A percentile compares a stretch with the other conserved stretches of the same genome.
phyloP scores from a whole-genome alignment of 2,888 invertebrate genomes.

The Rhorus exstirpatorius region DNA sequence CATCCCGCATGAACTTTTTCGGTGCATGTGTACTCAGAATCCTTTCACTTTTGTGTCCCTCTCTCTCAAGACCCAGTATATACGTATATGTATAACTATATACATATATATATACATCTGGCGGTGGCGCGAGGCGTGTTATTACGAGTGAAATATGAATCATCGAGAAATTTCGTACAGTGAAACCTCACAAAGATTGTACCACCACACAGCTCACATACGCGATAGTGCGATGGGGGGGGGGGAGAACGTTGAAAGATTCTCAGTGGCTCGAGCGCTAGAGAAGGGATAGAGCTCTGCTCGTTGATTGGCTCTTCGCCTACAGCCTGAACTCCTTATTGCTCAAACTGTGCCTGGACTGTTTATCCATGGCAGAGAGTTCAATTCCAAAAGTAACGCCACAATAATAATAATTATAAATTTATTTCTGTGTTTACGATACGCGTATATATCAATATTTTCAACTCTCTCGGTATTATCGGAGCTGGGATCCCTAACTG shows the following conservation, averaged over 20 bases:
- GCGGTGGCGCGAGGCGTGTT: not conserved
- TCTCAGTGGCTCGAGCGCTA: too few relatives aligned
- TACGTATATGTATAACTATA: not conserved
- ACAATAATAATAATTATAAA: constrained; percentile 9
- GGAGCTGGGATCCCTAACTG: not conserved
- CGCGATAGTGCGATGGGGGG: too few relatives aligned
- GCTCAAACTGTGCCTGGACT: too few relatives aligned
- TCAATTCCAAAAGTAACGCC: constrained; percentile 1
- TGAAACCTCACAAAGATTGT: too few relatives aligned
- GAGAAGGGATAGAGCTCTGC: too few relatives aligned
- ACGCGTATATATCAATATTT: not conserved
- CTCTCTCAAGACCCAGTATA: not conserved
- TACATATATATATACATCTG: not conserved
- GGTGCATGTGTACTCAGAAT: constrained; percentile 36
- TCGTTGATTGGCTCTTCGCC: too few relatives aligned
- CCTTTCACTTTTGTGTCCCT: constrained; percentile 64
- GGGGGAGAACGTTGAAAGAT: too few relatives aligned
- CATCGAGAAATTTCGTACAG: constrained; percentile 48
- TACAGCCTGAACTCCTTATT: too few relatives aligned
- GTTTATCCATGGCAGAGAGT: not conserved
- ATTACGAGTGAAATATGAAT: constrained; percentile 35
- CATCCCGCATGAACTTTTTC: constrained; percentile 35
- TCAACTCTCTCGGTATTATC: not conserved
- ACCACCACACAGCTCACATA: too few relatives aligned
- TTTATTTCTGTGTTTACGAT: not conserved